phyloP scores from a whole-genome alignment of 1,140 invertebrate genomes.

The Chrysopa pallens region DNA sequence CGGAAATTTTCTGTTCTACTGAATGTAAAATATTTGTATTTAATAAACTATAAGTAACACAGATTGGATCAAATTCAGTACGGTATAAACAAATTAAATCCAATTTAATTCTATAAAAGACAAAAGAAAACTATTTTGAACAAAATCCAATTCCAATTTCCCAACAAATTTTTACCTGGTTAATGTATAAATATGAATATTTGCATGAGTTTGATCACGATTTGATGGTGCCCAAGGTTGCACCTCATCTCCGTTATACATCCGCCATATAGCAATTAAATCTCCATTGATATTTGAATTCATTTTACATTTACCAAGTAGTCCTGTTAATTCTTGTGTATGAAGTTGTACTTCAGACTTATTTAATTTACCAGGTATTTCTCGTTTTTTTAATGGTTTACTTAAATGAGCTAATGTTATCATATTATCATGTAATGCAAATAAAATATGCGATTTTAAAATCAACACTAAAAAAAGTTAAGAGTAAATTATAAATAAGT shows the following conservation, averaged over 20 bases:
- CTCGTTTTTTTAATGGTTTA: neutral
- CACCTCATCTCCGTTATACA: conserved; percentile 56
- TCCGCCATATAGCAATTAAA: conserved; percentile 50
- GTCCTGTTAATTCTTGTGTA: conserved; percentile 34
- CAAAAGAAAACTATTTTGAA: neutral
- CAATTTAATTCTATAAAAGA: conserved; percentile 24
- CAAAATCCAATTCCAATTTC: conserved; percentile 7
- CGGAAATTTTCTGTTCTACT: conserved; percentile 56
- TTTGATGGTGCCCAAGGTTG: conserved; percentile 68
- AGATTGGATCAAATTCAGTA: conserved; percentile 52
- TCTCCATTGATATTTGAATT: conserved; percentile 44
- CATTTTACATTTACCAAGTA: conserved; percentile 35
- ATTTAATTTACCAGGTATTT: conserved; percentile 30
- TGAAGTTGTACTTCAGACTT: conserved; percentile 41
- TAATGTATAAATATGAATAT: conserved; percentile 52
- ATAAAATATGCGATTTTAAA: neutral
- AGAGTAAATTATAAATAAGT: neutral
- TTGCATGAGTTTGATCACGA: conserved; percentile 61
- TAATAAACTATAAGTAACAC: conserved; percentile 42
- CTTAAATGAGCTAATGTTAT: neutral
- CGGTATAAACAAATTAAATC: conserved; percentile 41
- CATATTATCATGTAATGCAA: neutral
- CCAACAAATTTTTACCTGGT: conserved; percentile 21
- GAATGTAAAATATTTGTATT: conserved; percentile 49
- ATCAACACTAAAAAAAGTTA: neutral